Percentiles rank a stretch among this genome's conserved stretches.
These are phyloP conservation scores for Lamproptera curius DNA, from an alignment of 2,888 invertebrate species.

Conservation along the genomic window DNA sequence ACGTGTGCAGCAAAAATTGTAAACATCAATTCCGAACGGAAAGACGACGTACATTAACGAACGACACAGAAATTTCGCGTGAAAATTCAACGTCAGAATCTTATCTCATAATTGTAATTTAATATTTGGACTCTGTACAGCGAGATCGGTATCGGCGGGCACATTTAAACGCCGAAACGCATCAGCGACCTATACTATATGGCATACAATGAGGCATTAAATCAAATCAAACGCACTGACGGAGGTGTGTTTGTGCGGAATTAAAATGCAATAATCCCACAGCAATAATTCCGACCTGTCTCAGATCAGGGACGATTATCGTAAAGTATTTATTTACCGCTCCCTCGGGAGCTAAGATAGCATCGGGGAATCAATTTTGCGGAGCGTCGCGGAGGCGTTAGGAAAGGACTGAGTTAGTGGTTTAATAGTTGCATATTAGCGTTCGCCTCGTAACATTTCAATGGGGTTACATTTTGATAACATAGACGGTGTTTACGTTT, in stretches of 20 bases:
- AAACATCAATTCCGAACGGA: no score
- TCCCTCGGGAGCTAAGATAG: conserved; percentile 71
- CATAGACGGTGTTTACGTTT: no score
- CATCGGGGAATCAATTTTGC: conserved; percentile 75
- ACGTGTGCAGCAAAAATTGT: not conserved
- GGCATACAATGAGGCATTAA: conserved; percentile 68
- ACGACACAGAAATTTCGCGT: no score
- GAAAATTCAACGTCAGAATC: conserved; percentile 17
- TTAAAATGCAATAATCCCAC: conserved; percentile 73
- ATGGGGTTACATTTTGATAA: conserved; percentile 52
- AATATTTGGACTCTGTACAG: conserved; percentile 46
- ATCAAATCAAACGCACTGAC: conserved; percentile 67
- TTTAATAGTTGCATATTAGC: conserved; percentile 37
- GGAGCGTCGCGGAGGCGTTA: conserved; percentile 70
- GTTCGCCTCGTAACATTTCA: conserved; percentile 34
- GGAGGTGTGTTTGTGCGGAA: conserved; percentile 65
- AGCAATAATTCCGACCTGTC: conserved; percentile 69
- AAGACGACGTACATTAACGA: no score
- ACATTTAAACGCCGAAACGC: conserved; percentile 49
- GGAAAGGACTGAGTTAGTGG: conserved; percentile 48
- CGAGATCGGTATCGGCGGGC: conserved; percentile 55
- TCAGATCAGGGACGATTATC: conserved; percentile 69
- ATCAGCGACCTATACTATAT: conserved; percentile 38
- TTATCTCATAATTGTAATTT: conserved; percentile 57
- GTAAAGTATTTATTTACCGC: conserved; percentile 74